These are phyloP conservation scores for Mactromeris polynyma DNA, from an alignment of 2,888 invertebrate species.

Conservation along the genomic window DNA sequence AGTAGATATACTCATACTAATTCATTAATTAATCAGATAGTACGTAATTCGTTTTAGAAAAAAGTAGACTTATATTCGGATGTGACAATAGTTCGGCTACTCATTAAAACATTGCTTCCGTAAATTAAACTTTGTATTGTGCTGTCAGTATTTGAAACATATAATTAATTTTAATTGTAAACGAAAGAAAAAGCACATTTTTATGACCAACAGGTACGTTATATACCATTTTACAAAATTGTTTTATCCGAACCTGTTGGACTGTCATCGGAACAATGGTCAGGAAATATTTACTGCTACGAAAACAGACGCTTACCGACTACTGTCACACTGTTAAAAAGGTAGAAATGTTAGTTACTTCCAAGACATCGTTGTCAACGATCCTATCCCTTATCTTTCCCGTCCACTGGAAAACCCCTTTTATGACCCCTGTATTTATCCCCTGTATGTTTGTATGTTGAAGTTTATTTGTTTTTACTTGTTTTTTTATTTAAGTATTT, in stretches of 20 bases:
- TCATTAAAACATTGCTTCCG: too few species aligned
- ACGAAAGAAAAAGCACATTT: too few species aligned
- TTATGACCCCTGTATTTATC: constrained; percentile 41
- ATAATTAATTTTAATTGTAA: too few species aligned
- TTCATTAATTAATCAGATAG: not conserved
- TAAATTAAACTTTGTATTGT: too few species aligned
- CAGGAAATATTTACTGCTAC: too few species aligned
- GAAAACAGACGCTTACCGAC: too few species aligned
- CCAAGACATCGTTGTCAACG: not conserved
- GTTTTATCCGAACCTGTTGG: too few species aligned
- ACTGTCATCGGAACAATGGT: too few species aligned
- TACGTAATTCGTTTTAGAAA: not conserved
- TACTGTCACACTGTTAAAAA: not conserved
- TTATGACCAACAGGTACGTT: too few species aligned
- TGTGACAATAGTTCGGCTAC: constrained; percentile 11
- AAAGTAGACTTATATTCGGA: not conserved
- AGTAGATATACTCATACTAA: not conserved
- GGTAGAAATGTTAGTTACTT: not conserved
- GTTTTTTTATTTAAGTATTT: constrained; percentile 28
- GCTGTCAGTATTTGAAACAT: too few species aligned
- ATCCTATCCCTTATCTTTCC: constrained; percentile 52
- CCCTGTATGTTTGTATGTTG: constrained; percentile 37
- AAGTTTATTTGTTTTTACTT: not conserved
- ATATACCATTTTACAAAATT: too few species aligned
- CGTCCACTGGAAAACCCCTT: constrained; percentile 40